phyloP scores from a whole-genome alignment of 1,140 invertebrate genomes.

The Caenorhabditis inopinata region DNA sequence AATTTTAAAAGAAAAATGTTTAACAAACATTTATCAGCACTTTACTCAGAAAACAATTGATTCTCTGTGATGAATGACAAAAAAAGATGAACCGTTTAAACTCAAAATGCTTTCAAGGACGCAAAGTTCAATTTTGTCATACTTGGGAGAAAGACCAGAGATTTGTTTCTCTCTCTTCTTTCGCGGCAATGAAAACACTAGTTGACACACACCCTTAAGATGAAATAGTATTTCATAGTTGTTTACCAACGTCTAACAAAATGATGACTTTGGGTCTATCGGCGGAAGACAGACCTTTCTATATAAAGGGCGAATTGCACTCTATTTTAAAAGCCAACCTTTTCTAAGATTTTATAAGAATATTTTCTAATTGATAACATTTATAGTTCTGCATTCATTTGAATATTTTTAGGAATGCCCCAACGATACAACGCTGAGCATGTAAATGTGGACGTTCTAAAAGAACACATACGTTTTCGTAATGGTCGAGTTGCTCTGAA shows the following conservation, averaged over 20 bases:
- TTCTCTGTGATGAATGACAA: too few relatives aligned
- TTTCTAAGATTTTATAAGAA: too few relatives aligned
- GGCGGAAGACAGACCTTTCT: background rate
- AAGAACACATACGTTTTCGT: background rate
- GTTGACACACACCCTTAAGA: slow-evolving; percentile 1
- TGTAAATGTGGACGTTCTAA: background rate
- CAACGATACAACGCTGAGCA: background rate
- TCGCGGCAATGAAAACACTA: background rate
- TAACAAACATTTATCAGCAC: too few relatives aligned
- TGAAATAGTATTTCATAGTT: background rate
- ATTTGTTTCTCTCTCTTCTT: background rate
- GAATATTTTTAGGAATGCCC: too few relatives aligned
- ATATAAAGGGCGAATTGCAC: background rate
- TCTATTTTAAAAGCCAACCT: background rate
- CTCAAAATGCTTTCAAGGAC: too few relatives aligned
- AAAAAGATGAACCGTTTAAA: too few relatives aligned
- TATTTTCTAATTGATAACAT: too few relatives aligned
- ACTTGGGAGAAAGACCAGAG: too few relatives aligned
- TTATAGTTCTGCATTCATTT: too few relatives aligned
- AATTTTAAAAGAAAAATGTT: too few relatives aligned
- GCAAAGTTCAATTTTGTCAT: too few relatives aligned
- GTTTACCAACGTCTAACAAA: background rate
- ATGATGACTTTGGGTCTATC: slow-evolving; percentile 24
- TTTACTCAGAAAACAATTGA: too few relatives aligned
- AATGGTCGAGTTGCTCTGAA: slow-evolving; percentile 1